Base-by-base conservation (phyloP, 2,113 vertebrate genomes). In the Ophiodon elongatus region DNA sequence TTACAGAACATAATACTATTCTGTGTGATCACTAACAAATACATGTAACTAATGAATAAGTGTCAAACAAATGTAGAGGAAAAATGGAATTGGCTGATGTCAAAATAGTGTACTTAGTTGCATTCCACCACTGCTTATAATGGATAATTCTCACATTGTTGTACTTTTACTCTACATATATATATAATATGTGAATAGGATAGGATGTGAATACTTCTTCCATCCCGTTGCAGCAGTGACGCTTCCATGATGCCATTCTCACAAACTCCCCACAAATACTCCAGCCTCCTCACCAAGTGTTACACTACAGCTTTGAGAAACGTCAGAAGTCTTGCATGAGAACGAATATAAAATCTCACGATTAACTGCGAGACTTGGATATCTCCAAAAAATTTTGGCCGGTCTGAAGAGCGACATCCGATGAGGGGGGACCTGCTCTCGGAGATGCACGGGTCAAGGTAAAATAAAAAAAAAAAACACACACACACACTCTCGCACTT, bases 351-450 rank as follows among this genome's bases (percentile, higher is more conserved):
- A 90, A 92, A 72, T 93, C 91, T 94, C 94, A 92, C 94, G 94
- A 94, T 92, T 86, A 92, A 92, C 84, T 77, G 87, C 93, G 95
- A 92, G 91, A 94, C 85, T 92, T 93, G 72, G 65, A 27, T 66
- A 60, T 25, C 68, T 87, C 85, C 73, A 85, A 89, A 85, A 89
- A 89, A 84, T 80, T 82, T 81, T 23, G 85, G 86, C 85, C 66
- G 88, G 88, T 72, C 65, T 83, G 86, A 88, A 94, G 86, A 93
- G 93, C 91, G 90, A 88, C 94, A 91, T 92, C 94, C 88, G 87
- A 91, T 71, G 93, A 76, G 82, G 85, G 76, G 84, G 78, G 69
- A 74, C 23, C 69, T 60, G 57, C 84, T 29, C 45, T 54, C 62
- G 84, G 62, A 76, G 84, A 73, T 37, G 57, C 71, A 27, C 88